Percentiles rank a stretch among this genome's conserved stretches.
Conservation (phyloP, 2,888 invertebrate species). For the Polylopha cassiicola region DNA sequence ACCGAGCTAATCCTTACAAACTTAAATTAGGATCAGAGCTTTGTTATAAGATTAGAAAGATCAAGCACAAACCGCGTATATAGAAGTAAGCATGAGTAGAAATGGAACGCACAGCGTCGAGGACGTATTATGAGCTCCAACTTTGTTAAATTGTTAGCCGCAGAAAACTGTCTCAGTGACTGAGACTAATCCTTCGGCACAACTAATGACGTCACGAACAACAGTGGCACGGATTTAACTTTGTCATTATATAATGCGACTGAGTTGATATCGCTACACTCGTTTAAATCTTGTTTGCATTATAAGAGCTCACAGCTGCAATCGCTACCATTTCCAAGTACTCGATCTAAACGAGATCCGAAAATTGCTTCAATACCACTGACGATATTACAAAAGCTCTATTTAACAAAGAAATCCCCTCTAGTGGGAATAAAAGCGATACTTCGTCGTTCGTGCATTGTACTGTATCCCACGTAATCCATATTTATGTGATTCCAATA, state of each 20-base stretch:
- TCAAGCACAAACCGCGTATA: not conserved
- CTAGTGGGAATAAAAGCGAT: not conserved
- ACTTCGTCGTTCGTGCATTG: conserved; percentile 12
- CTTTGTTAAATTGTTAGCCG: too few species aligned
- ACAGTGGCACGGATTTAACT: not conserved
- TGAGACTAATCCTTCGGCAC: conserved; percentile 1
- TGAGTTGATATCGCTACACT: too few species aligned
- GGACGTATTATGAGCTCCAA: conserved; percentile 12
- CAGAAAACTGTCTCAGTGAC: not conserved
- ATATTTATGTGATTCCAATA: conserved; percentile 37
- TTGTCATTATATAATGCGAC: not conserved
- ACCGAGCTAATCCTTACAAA: not conserved
- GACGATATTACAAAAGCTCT: conserved; percentile 1
- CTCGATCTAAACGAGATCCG: conserved; percentile 8
- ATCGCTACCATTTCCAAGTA: conserved; percentile 2
- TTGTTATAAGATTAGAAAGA: conserved; percentile 3
- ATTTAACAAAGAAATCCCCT: conserved; percentile 2
- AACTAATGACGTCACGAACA: not conserved
- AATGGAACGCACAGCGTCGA: conserved; percentile 1
- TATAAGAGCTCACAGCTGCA: conserved; percentile 5
- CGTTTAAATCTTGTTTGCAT: not conserved
- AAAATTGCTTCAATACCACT: conserved; percentile 6
- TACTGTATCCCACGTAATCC: conserved; percentile 23
- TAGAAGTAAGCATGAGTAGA: conserved; percentile 4
- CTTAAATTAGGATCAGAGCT: conserved; percentile 4